Evolutionary conservation across 92 coral and sea anemone species (phyloP).

Genomic region (Hydrozoanthus gracilis): DNA sequence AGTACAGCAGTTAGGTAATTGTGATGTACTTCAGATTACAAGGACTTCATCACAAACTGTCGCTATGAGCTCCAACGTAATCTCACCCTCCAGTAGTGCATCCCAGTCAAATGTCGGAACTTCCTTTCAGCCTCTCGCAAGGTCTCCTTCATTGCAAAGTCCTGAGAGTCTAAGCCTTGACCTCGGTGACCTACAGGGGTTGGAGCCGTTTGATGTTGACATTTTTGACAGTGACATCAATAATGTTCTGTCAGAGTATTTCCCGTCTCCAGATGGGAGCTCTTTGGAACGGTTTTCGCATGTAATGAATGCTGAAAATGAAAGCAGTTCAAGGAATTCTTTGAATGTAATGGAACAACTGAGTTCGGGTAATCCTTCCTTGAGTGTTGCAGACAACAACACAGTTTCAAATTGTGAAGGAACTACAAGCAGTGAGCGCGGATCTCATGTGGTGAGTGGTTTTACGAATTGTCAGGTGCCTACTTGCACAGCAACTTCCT

Average conservation of each 20-base stretch:
- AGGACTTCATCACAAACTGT: not conserved
- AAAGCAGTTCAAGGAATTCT: conserved; percentile 11
- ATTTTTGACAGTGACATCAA: conserved; percentile 65
- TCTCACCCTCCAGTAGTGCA: not conserved
- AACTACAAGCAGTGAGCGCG: not conserved
- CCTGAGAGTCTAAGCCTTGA: conserved; percentile 51
- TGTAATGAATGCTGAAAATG: conserved; percentile 14
- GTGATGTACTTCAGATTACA: not conserved
- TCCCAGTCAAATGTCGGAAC: not conserved
- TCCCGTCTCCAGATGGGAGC: conserved; percentile 24
- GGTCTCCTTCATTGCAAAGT: conserved; percentile 27
- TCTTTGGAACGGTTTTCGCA: conserved; percentile 32
- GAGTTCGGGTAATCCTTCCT: not conserved
- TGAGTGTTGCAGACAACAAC: not conserved
- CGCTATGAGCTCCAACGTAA: not conserved
- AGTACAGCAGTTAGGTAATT: not conserved
- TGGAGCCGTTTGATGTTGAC: conserved; percentile 62
- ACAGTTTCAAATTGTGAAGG: not conserved
- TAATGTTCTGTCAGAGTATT: conserved; percentile 64
- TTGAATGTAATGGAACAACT: not conserved
- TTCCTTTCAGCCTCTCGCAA: not conserved
- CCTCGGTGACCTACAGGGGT: conserved; percentile 52
- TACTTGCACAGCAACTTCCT: not conserved
- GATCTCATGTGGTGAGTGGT: not conserved
- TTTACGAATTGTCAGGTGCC: not conserved